Percentiles rank a stretch among this genome's conserved stretches.
phyloP scores from a whole-genome alignment of 64 coral and sea anemone genomes.

The Dendronephthya gigantea region DNA sequence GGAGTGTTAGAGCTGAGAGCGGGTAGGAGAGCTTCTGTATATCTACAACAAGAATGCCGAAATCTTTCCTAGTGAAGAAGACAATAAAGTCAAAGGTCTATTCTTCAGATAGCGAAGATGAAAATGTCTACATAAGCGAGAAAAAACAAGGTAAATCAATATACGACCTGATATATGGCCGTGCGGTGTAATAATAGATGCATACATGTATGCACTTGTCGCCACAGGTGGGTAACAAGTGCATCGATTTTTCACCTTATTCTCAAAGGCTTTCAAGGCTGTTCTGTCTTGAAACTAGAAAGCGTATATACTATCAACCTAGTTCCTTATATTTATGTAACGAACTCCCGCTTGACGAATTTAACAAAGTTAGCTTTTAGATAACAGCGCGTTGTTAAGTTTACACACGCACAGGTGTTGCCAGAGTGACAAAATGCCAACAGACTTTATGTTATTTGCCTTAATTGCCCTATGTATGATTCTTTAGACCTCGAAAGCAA shows the following conservation, averaged over 20 bases:
- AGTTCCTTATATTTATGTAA: background rate
- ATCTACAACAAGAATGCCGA: background rate
- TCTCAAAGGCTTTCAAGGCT: background rate
- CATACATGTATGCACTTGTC: background rate
- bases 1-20: background rate
- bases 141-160: background rate
- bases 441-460: background rate
- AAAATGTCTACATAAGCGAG: background rate
- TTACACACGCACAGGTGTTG: conserved; percentile 17
- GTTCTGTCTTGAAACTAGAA: background rate
- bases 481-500: background rate
- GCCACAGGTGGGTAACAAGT: conserved; percentile 13
- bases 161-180: background rate
- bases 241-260: background rate
- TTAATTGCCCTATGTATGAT: conserved; percentile 2
- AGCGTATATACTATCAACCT: background rate
- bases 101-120: background rate
- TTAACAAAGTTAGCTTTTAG: background rate
- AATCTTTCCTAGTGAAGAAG: conserved; percentile 6
- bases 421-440: conserved; percentile 14
- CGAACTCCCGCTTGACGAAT: background rate
- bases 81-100: background rate
- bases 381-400: background rate
- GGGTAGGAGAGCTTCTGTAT: background rate
- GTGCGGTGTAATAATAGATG: background rate